Evolutionary conservation across 2,113 vertebrate genomes (phyloP), one percentile per base, ranked within the genome.

Genomic region (Bubo bubo): DNA sequence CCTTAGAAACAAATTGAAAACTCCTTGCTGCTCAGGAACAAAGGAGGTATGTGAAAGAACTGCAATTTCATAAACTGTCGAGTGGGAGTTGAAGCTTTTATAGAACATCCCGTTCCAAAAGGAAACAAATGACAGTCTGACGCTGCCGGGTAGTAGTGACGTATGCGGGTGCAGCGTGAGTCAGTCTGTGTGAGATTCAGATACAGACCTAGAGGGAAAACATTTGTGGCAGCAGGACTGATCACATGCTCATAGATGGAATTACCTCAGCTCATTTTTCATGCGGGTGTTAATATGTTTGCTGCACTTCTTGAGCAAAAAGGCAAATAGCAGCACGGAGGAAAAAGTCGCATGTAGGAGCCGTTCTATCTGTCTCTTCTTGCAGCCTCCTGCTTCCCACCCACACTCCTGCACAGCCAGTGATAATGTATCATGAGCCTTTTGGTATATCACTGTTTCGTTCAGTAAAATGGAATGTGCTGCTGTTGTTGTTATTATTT

Each of bases 251-350:
- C 72, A 7, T 86, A 90, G 96, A 80, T 95, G 85, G 90, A 96
- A 97, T 97, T 97, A 96, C 96, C 95, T 95, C 94, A 96, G 95
- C 93, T 97, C 96, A 71, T 95, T 97, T 96, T 95, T 96, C 95
- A 86, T 18, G 86, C 14, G 12, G 79, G 90, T 93, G 92, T 94
- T 94, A 80, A 94, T 80, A 32, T 68, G 79, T 91, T 95, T 95
- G 88, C 81, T 88, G 86, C 5, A 1, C 64, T 92, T 83, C 95
- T 88, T 39, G 32, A 94, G 88, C 85, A 56, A 88, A 88, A 96
- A 96, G 84, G 56, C 93, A 95, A 88, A 92, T 27, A 89, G 52
- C 81, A 39, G 68, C 30, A 34, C 17, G 39, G 84, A 88, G 87
- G 81, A 12, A 55, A 71, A 93, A 76, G 91, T 55, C 8, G 5